Base-by-base conservation (phyloP, 1,140 invertebrate genomes). In the Neocloeon triangulifer region DNA sequence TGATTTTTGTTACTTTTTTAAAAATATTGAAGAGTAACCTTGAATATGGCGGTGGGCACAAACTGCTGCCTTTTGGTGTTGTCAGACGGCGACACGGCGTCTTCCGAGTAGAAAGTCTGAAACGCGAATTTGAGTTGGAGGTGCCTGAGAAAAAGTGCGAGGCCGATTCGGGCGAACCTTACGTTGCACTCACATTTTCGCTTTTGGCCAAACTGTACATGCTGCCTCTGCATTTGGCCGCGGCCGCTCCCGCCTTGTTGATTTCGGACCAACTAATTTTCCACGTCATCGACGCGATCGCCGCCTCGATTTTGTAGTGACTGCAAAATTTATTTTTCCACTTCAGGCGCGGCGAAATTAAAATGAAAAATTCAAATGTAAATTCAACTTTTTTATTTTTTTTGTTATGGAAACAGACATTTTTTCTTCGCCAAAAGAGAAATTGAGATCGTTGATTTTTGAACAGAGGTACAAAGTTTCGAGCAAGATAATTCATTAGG, bases 261-360 rank as follows among this genome's bases (percentile, higher is more conserved):
- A 89, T 66, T 37, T 94, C 86, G 34, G 73, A 69, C 64, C 76
- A 80, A 38, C 69, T 66, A 1, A 96, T 73, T 43, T 79, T 73
- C 91, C 91, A 96, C 14, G 77, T 84, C 84, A 92, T 92, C 18
- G 85, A 84, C 2, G 80, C 84, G 35, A 96, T 73, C 56, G 91
- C 88, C 0, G 78, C 74, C 52, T 95, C 88, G 14, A 89, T 54
- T 47, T 81, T 86, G 49, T 84, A 86, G 50, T 85, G 81, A 43
- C 88, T 91, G 54, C 27, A 62, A 50, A 32, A 39, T 37, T n/a
- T n/a, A n/a, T n/a, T n/a, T n/a, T n/a, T n/a, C n/a, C n/a, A n/a
- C n/a, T n/a, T n/a, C n/a, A n/a, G n/a, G n/a, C n/a, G n/a, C n/a
- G n/a, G n/a, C n/a, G n/a, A n/a, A n/a, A n/a, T n/a, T n/a, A n/a